Conservation (phyloP, 2,797 vertebrate genomes). For the Coregonus suidteri region DNA sequence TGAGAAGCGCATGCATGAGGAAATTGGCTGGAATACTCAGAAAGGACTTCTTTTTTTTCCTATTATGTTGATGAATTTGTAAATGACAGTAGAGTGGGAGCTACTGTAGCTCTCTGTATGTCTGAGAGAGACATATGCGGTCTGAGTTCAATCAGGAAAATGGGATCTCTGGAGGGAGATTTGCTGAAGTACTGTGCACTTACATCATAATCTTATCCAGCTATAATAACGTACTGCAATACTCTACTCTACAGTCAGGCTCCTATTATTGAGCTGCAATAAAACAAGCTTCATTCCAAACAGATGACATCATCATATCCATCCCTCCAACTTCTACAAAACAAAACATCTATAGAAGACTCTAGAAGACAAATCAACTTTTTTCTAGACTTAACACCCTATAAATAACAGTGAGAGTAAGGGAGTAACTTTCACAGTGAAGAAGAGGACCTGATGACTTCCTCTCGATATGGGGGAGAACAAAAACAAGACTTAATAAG, state of each 20-base stretch:
- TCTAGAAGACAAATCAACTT: no score
- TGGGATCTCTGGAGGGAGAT: constrained; percentile 27
- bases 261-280: constrained; percentile 4
- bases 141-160: constrained; percentile 35
- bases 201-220: background rate
- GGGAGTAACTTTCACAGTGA: background rate
- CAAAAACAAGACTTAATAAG: constrained; percentile 8
- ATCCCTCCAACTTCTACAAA: background rate
- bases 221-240: background rate
- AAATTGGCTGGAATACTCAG: constrained; percentile 21
- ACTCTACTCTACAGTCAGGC: background rate
- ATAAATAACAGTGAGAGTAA: constrained; percentile 20
- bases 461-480: constrained; percentile 5
- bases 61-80: constrained; percentile 32
- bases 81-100: constrained; percentile 33
- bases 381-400: constrained; percentile 9
- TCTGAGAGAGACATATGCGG: constrained; percentile 3
- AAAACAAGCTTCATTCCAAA: constrained; percentile 5
- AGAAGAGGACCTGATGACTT: background rate
- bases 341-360: background rate
- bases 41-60: constrained; percentile 1
- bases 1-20: constrained; percentile 23
- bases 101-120: constrained; percentile 12
- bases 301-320: background rate
- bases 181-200: background rate